Conservation (phyloP, 2,888 invertebrate species). For the Peribatodes rhomboidaria region DNA sequence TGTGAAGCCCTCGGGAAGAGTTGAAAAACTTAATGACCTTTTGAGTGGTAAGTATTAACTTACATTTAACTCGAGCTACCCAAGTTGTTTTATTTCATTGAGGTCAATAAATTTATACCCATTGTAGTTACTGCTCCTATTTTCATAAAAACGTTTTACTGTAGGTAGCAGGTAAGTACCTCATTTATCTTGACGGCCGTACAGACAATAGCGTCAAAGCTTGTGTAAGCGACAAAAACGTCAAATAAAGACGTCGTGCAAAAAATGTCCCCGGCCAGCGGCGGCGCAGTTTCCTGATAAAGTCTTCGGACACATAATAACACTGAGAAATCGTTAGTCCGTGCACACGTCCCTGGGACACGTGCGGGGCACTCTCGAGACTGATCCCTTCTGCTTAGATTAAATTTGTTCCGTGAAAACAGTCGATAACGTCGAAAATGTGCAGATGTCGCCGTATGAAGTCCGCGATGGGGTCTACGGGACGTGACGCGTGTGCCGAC, state of each 20-base stretch:
- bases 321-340: slow-evolving; percentile 77
- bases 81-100: background rate
- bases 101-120: background rate
- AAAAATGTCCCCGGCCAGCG: slow-evolving; percentile 61
- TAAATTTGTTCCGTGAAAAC: slow-evolving; percentile 84
- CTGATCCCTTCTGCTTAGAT: slow-evolving; percentile 83
- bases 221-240: background rate
- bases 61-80: slow-evolving; percentile 30
- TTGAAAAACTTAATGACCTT: slow-evolving; percentile 76
- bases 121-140: too few species aligned
- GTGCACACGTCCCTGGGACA: slow-evolving; percentile 70
- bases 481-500: slow-evolving; percentile 78
- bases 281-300: slow-evolving; percentile 61
- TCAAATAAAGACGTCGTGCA: slow-evolving; percentile 51
- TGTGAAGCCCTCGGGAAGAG: slow-evolving; percentile 68
- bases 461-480: slow-evolving; percentile 71
- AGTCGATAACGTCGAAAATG: slow-evolving; percentile 80
- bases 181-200: background rate
- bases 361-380: slow-evolving; percentile 80
- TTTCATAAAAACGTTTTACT: background rate
- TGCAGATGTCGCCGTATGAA: slow-evolving; percentile 83
- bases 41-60: slow-evolving; percentile 60
- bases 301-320: slow-evolving; percentile 76
- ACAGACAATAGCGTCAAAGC: background rate
- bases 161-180: background rate